These are phyloP conservation scores for Chloropsis cyanopogon DNA, from an alignment of 2,113 vertebrate genomes.

Conservation along the genomic window DNA sequence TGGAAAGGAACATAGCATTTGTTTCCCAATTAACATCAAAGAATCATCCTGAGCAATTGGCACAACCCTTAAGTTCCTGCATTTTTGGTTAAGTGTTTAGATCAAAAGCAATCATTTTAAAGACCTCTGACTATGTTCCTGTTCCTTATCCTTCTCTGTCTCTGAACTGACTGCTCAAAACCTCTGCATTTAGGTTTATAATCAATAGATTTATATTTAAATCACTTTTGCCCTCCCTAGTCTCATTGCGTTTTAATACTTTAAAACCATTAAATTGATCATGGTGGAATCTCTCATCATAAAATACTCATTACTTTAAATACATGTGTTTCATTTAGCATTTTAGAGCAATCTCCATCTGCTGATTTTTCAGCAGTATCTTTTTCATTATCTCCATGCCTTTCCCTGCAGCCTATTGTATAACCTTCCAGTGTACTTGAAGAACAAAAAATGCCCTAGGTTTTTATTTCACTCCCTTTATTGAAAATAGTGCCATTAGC, in stretches of 20 bases:
- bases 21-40: background rate
- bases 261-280: conserved; percentile 30
- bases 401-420: background rate
- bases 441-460: background rate
- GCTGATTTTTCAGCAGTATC: background rate
- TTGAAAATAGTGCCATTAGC: background rate
- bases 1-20: background rate
- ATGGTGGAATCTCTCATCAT: background rate
- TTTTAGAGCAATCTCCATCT: background rate
- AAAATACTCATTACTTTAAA: conserved; percentile 43
- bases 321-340: conserved; percentile 11
- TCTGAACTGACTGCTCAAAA: background rate
- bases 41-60: background rate
- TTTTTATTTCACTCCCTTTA: background rate
- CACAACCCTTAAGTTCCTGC: background rate
- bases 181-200: background rate
- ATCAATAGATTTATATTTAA: conserved; percentile 41
- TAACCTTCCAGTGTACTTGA: background rate
- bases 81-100: conserved; percentile 7
- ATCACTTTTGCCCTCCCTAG: background rate
- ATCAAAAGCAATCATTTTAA: background rate
- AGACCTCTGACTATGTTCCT: background rate
- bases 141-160: background rate
- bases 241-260: conserved; percentile 26
- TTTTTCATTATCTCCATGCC: background rate